A percentile compares a stretch with the other conserved stretches of the same genome.
phyloP scores from a whole-genome alignment of 2,113 vertebrate genomes.

The Sylvilagus bachmani region DNA sequence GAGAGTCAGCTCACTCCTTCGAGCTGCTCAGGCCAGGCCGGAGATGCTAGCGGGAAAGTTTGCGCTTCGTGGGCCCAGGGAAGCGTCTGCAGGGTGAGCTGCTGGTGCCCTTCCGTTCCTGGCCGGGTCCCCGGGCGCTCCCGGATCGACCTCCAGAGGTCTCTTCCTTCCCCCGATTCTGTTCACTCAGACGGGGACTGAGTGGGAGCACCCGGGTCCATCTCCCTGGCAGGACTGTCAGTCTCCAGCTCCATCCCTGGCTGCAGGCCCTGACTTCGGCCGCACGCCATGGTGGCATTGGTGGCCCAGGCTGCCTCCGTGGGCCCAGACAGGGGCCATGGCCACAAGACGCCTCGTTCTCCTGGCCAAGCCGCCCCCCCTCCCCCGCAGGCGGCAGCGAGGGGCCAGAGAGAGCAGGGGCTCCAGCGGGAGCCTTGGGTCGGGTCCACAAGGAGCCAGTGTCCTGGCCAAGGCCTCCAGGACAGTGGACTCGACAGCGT shows the following conservation, averaged over 20 bases:
- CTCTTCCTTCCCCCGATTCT: neutral
- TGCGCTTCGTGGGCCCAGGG: accelerated
- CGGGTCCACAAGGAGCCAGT: neutral
- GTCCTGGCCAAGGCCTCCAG: neutral
- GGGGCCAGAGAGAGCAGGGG: too few species aligned
- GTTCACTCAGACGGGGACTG: neutral
- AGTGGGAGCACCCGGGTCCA: neutral
- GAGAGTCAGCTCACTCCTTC: neutral
- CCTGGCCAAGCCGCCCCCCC: neutral
- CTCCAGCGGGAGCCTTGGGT: neutral
- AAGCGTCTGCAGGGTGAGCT: too few species aligned
- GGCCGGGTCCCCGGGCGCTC: neutral
- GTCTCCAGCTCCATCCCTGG: neutral
- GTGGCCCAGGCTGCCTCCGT: too few species aligned
- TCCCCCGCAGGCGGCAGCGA: too few species aligned
- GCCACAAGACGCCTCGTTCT: accelerated
- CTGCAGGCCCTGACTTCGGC: neutral
- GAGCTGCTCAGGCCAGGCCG: neutral
- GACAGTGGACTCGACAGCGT: too few species aligned
- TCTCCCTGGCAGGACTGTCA: neutral
- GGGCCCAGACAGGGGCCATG: too few species aligned
- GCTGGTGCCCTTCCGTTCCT: too few species aligned
- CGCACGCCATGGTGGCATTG: neutral
- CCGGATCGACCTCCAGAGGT: slow-evolving; percentile 11
- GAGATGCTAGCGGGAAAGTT: neutral